These are phyloP conservation scores for Ooceraea biroi DNA, from an alignment of 1,140 invertebrate species.

Conservation along the genomic window DNA sequence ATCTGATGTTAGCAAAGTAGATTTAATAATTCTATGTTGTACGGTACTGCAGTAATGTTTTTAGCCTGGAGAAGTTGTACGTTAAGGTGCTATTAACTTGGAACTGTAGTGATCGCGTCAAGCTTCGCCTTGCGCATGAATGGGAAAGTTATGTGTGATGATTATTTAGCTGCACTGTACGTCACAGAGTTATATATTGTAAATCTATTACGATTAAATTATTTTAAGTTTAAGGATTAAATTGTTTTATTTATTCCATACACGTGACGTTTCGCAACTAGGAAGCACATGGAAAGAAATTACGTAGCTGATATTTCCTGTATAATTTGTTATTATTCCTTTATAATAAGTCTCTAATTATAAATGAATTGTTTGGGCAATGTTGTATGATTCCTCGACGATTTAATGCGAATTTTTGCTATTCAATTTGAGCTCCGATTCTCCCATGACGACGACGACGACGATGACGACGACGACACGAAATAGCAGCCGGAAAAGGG, in stretches of 20 bases:
- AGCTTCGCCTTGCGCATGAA: background rate
- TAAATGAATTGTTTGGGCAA: background rate
- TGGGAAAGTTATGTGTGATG: background rate
- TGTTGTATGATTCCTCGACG: background rate
- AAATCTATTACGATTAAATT: no score
- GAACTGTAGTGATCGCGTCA: background rate
- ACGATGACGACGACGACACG: constrained; percentile 13
- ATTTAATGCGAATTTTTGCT: background rate
- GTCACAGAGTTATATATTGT: background rate
- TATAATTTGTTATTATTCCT: background rate
- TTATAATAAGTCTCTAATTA: background rate
- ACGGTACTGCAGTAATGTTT: no score
- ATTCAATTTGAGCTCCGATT: constrained; percentile 9
- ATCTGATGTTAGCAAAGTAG: background rate
- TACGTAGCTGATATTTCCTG: background rate
- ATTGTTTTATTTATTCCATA: constrained; percentile 1
- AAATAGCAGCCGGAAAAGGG: constrained; percentile 53
- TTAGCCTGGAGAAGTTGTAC: no score
- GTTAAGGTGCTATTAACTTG: background rate
- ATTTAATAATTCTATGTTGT: background rate
- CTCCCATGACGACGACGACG: constrained; percentile 22
- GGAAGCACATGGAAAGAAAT: constrained; percentile 21
- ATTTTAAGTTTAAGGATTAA: no score
- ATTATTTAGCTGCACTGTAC: background rate
- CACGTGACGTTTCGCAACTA: background rate